Evolutionary conservation across 2,113 vertebrate species (phyloP), one percentile per base, ranked within the genome.

Genomic region (Prietella phreatophila): DNA sequence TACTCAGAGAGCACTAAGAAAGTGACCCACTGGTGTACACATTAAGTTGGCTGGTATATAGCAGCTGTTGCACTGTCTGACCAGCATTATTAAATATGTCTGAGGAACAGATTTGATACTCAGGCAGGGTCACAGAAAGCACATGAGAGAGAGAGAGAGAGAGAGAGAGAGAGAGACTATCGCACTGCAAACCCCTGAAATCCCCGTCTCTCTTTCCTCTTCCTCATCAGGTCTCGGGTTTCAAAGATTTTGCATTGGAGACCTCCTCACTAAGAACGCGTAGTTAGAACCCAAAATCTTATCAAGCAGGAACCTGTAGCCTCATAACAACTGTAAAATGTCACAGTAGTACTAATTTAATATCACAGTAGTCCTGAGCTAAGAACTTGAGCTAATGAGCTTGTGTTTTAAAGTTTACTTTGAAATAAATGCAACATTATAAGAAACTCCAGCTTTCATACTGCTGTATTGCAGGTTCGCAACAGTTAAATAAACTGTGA

Each of bases 151-250:
- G 69, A 76, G 55, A 75, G 63, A 25, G 25, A 63, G 63, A 56
- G 55, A 56, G 55, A 56, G 55, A 56, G 55, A 88, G 69, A 86
- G 58, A 4, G 14, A 47, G 17, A 50, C 90, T 86, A 85, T 85
- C 76, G 14, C 85, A 90, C 89, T 87, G 36, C 79, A 83, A 79
- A 85, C 89, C 92, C 87, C 84, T 81, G 80, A 92, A 91, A 88
- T 91, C 91, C 90, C 89, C 85, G 88, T 90, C 75, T 85, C 56
- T 69, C 85, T 85, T 78, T 87, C 76, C 75, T 87, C 75, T 90
- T 88, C 85, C 85, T 87, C 47, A 42, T 85, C 53, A 86, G 84
- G 86, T 93, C 93, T 95, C 93, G 88, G 83, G 87, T 95, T 95
- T 94, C 94, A 93, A 88, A 88, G 91, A 69, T 90, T 85, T 78